Conservation (phyloP, 2,797 vertebrate species). For the Clarias fuscus region DNA sequence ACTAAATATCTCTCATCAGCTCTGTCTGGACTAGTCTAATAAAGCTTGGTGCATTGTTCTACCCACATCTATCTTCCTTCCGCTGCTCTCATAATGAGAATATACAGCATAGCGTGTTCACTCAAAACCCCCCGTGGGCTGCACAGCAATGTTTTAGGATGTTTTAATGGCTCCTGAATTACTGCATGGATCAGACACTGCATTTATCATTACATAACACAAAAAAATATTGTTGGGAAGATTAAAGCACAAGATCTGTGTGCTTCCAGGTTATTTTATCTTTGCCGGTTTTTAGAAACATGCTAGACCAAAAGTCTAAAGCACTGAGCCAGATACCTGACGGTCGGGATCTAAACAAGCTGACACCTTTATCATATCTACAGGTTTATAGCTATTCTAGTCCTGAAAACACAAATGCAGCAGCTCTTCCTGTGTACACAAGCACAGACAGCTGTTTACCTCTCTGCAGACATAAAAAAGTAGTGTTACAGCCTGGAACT, state of each 20-base stretch:
- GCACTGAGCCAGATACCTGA: neutral
- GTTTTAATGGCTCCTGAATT: slow-evolving; percentile 73
- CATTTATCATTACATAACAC: slow-evolving; percentile 64
- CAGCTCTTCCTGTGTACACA: neutral
- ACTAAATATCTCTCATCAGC: slow-evolving; percentile 23
- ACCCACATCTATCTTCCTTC: slow-evolving; percentile 66
- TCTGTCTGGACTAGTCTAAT: slow-evolving; percentile 63
- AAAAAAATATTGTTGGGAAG: slow-evolving; percentile 44
- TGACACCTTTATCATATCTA: neutral
- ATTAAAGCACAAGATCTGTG: slow-evolving; percentile 26
- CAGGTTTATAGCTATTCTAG: neutral
- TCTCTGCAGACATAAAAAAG: neutral
- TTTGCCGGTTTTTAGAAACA: slow-evolving; percentile 4
- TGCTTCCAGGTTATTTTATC: slow-evolving; percentile 56
- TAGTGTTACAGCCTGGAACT: neutral
- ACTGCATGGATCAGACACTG: slow-evolving; percentile 63
- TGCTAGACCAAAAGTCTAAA: neutral
- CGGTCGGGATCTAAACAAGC: neutral
- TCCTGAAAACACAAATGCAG: slow-evolving; percentile 14
- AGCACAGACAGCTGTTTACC: neutral
- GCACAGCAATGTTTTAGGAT: slow-evolving; percentile 69
- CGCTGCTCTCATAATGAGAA: slow-evolving; percentile 63
- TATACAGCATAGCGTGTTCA: slow-evolving; percentile 66
- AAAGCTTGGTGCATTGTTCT: slow-evolving; percentile 62
- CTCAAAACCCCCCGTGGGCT: slow-evolving; percentile 57